Conservation (phyloP, 2,888 invertebrate species). For the Anticlea derivata region DNA sequence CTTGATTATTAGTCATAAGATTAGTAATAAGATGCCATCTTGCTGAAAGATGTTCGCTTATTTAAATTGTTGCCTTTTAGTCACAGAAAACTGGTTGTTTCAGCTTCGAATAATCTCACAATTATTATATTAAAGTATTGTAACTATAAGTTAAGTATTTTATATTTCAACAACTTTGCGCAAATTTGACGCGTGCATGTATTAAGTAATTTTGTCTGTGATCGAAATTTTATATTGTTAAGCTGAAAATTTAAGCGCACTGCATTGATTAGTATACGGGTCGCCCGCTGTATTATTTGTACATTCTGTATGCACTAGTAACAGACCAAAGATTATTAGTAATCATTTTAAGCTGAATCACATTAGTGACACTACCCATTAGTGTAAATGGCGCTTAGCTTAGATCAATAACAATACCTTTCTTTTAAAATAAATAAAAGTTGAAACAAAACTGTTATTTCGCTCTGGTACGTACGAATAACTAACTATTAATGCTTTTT, state of each 20-base stretch:
- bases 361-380: background rate
- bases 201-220: constrained; percentile 82
- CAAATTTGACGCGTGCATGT: constrained; percentile 69
- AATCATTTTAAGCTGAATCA: background rate
- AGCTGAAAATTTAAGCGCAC: constrained; percentile 72
- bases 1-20: constrained; percentile 35
- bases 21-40: constrained; percentile 47
- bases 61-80: constrained; percentile 72
- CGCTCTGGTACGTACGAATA: background rate
- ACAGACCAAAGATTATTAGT: constrained; percentile 8
- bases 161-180: constrained; percentile 73
- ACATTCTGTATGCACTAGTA: constrained; percentile 51
- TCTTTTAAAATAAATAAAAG: too few species aligned
- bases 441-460: too few species aligned
- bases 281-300: constrained; percentile 49
- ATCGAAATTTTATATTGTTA: constrained; percentile 81
- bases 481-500: constrained; percentile 1
- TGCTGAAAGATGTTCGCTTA: constrained; percentile 61
- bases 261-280: constrained; percentile 46
- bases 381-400: background rate
- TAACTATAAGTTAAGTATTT: constrained; percentile 76
- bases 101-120: constrained; percentile 73
- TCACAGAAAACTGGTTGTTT: constrained; percentile 73
- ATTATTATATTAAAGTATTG: constrained; percentile 65
- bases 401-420: too few species aligned